These are phyloP conservation scores for Therioaphis trifolii DNA, from an alignment of 2,888 invertebrate genomes.

Conservation along the genomic window DNA sequence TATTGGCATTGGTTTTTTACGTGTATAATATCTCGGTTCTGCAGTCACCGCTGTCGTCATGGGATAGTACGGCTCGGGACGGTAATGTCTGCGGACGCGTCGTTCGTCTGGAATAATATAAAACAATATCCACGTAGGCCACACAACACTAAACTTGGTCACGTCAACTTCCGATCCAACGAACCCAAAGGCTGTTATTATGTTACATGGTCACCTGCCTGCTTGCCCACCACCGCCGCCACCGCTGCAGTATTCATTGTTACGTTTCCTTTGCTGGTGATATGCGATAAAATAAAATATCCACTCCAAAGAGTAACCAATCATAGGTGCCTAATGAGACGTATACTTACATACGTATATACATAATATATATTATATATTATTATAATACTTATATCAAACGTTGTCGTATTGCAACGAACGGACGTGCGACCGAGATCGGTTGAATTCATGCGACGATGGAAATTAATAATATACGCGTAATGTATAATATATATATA, in stretches of 20 bases:
- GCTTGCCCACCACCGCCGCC: background rate
- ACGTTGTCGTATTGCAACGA: background rate
- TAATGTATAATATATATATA: no score
- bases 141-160: conserved; percentile 62
- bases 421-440: background rate
- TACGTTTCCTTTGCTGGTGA: conserved; percentile 44
- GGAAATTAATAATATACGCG: background rate
- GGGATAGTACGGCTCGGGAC: conserved; percentile 41
- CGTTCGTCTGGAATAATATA: conserved; percentile 60
- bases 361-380: background rate
- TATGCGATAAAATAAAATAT: conserved; percentile 60
- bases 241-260: background rate
- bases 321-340: conserved; percentile 54
- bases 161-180: conserved; percentile 62
- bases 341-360: background rate
- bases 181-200: conserved; percentile 62
- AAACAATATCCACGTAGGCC: conserved; percentile 60
- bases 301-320: conserved; percentile 60
- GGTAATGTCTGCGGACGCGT: conserved; percentile 60
- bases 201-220: conserved; percentile 45
- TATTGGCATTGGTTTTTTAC: no score
- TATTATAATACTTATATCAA: background rate
- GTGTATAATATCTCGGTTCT: conserved; percentile 12
- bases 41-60: conserved; percentile 8
- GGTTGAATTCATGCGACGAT: conserved; percentile 4